Evolutionary conservation across 2,797 vertebrate genomes (phyloP), one percentile per base, ranked within the genome.

Genomic region (Pempheris klunzingeri): DNA sequence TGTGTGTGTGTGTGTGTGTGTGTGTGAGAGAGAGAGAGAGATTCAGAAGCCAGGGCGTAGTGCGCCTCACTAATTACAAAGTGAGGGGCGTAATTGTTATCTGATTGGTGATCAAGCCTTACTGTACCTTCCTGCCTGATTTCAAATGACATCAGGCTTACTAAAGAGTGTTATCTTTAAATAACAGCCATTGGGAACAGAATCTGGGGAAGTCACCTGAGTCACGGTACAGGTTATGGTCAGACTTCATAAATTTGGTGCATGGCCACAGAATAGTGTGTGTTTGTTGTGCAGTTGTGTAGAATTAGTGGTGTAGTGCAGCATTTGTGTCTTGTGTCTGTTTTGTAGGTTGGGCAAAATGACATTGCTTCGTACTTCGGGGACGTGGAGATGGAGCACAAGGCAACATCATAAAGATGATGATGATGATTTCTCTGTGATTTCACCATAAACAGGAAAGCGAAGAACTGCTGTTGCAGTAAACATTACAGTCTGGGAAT

Each of bases 41-140:
- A 9, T 55, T 43, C n/a, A 34, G 62, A 36, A 18, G 43, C 41
- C n/a, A 44, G 41, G 63, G 46, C 39, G 7, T 69, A 55, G 47
- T 41, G 52, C 71, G 55, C 60, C 43, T 44, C 11, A 28, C 34
- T 78, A 63, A 73, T 83, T 76, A 62, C 59, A 78, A 32, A 58
- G 59, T 22, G 28, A 61, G 22, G 34, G 44, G 14, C 2, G 18
- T 57, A 64, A 60, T 73, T 67, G 41, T 64, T 28, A 36, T 69
- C 38, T 77, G 63, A 77, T 34, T 70, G 28, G 47, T 44, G 28
- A 66, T 52, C 32, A 30, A 39, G 53, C 43, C 55, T 26, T 30
- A 22, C 47, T 39, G 11, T 34, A 81, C 55, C 44, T 74, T 30
- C n/a, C 34, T 26, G 52, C 7, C 20, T 44, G 10, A 65, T 73